Percentiles rank a stretch among this genome's conserved stretches.
Evolutionary conservation across 2,888 invertebrate species (phyloP).

Genomic region (Acleris holmiana): DNA sequence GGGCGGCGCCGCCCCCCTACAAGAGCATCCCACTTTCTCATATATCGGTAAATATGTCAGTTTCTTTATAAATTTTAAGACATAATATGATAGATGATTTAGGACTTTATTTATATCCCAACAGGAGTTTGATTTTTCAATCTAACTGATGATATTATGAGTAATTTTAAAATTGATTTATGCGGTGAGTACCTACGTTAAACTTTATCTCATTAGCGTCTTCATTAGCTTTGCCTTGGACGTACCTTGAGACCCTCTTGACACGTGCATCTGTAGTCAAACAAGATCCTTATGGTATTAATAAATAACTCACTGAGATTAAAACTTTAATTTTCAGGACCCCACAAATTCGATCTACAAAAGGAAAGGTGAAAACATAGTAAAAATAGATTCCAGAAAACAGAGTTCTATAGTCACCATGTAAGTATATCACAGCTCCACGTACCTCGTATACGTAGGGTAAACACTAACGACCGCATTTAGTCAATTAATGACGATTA

Average conservation of each 20-base stretch:
- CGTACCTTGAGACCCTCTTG: too few species aligned
- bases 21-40: slow-evolving; percentile 13
- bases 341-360: slow-evolving; percentile 66
- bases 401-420: slow-evolving; percentile 78
- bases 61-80: not conserved
- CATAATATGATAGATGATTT: too few species aligned
- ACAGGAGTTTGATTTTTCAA: too few species aligned
- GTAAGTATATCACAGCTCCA: slow-evolving; percentile 54
- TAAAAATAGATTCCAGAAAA: slow-evolving; percentile 58
- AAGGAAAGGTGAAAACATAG: slow-evolving; percentile 54
- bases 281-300: not conserved
- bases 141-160: too few species aligned
- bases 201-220: too few species aligned
- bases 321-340: slow-evolving; percentile 50
- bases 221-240: too few species aligned
- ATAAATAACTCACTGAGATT: not conserved
- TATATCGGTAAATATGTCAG: not conserved
- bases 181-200: too few species aligned
- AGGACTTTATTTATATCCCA: too few species aligned
- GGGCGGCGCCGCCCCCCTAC: slow-evolving; percentile 37
- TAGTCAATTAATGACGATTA: too few species aligned
- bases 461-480: too few species aligned
- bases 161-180: too few species aligned
- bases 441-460: too few species aligned
- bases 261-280: not conserved